Evolutionary conservation across 2,113 vertebrate species (phyloP), one percentile per base, ranked within the genome.

Genomic region (Pseudorasbora parva): DNA sequence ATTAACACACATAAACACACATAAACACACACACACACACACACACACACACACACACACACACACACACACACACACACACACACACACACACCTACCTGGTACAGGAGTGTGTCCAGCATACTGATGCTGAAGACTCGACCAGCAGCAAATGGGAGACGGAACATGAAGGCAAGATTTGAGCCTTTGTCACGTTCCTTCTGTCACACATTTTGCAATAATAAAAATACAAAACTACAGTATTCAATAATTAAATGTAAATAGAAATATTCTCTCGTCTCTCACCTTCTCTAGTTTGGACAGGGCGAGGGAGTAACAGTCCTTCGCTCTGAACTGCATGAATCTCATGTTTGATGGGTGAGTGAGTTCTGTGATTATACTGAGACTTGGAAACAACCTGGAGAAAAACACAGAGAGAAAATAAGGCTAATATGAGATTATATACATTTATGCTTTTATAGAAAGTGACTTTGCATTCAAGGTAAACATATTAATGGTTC

Each of bases 251-350:
- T 23, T 47, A 51, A 4, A 74, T 66, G 27, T 15, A 66, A 33
- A 66, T 25, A 25, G 23, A 54, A 54, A 21, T 2, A 7, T 21
- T 6, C 51, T 54, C 17, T 54, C 51, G 25, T 47, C 41, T 33
- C 91, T 93, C 92, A 98, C 96, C 96, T 99, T 97, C 91, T 98
- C 97, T 87, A 99, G 87, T 92, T 97, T 98, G 87, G 97, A 98
- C 37, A 99, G 94, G 81, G 97, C 96, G 82, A 98, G 93, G 19
- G 97, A 98, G 88, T 98, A 99, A 91, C 96, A 97, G 90, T 99
- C 98, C 93, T 99, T 99, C 57, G 97, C 97, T 92, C 97, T 95
- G 93, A 98, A 98, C 86, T 99, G 97, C 98, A 98, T 98, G 92
- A 98, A 97, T 89, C 97, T 95, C 97, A 98, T 98, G 90, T 99